phyloP scores from a whole-genome alignment of 2,888 invertebrate species.

The Phyllotreta striolata region DNA sequence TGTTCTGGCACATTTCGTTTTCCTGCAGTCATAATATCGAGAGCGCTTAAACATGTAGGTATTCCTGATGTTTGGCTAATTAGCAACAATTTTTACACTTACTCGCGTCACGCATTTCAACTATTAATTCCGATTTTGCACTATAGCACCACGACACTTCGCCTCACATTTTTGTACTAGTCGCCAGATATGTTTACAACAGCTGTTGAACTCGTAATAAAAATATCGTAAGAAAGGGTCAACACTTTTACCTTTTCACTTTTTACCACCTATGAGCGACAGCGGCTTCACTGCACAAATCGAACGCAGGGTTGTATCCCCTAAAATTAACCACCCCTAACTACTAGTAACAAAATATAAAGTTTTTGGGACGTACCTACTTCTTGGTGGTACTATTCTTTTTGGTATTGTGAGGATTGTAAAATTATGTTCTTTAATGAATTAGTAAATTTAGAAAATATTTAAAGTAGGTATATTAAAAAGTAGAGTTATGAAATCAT shows the following conservation, averaged over 20 bases:
- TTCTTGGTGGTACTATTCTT: too few relatives aligned
- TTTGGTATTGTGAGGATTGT: too few relatives aligned
- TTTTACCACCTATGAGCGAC: conserved; percentile 36
- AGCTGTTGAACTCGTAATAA: conserved; percentile 41
- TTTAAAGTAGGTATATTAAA: too few relatives aligned
- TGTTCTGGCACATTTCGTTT: too few relatives aligned
- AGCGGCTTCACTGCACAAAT: conserved; percentile 25
- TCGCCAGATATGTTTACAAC: conserved; percentile 38
- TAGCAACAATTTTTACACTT: conserved; percentile 16
- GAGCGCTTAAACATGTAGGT: neutral
- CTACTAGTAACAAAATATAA: too few relatives aligned
- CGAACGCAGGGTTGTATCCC: conserved; percentile 9
- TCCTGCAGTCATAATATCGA: too few relatives aligned
- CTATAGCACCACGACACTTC: conserved; percentile 17
- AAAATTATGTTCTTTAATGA: too few relatives aligned
- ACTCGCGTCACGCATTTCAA: too few relatives aligned
- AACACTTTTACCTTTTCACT: conserved; percentile 43
- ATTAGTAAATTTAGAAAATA: too few relatives aligned
- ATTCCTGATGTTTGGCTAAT: neutral
- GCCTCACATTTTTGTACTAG: conserved; percentile 33
- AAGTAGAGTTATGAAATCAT: too few relatives aligned
- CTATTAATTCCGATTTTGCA: neutral
- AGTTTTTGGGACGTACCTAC: too few relatives aligned
- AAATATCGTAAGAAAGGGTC: conserved; percentile 46
- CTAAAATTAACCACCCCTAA: neutral